A percentile compares a stretch with the other conserved stretches of the same genome.
These are phyloP conservation scores for Hiodon alosoides DNA, from an alignment of 2,113 vertebrate genomes.

Conservation along the genomic window DNA sequence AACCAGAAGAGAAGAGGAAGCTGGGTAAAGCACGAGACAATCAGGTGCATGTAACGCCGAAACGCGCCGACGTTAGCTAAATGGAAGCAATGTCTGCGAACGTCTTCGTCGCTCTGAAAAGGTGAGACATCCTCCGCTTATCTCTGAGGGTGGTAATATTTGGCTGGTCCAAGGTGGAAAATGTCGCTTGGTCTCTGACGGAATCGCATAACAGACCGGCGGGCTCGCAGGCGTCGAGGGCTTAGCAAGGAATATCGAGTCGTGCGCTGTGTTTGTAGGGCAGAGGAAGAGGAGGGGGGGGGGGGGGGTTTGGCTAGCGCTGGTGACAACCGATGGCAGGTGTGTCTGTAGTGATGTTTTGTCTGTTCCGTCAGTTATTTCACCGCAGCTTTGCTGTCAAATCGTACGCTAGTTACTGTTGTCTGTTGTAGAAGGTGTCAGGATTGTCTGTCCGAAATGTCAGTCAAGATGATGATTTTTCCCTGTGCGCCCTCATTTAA, in stretches of 20 bases:
- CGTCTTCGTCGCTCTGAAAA: slow-evolving; percentile 68
- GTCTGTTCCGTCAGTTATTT: too few species aligned
- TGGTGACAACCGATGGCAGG: too few species aligned
- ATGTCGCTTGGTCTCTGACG: background rate
- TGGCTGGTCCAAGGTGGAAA: background rate
- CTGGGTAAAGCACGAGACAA: background rate
- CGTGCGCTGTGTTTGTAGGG: background rate
- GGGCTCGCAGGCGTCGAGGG: background rate
- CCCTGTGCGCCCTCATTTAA: too few species aligned
- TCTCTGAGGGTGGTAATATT: slow-evolving; percentile 29
- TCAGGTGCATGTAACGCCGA: background rate
- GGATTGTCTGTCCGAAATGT: too few species aligned
- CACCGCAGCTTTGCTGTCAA: too few species aligned
- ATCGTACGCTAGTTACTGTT: too few species aligned
- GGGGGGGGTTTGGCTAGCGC: too few species aligned
- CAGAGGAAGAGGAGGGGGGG: background rate
- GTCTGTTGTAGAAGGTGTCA: too few species aligned
- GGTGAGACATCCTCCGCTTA: slow-evolving; percentile 53
- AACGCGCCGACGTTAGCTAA: slow-evolving; percentile 22
- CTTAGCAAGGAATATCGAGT: background rate
- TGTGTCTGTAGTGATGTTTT: too few species aligned
- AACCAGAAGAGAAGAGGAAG: background rate
- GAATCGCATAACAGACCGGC: background rate
- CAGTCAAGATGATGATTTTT: too few species aligned
- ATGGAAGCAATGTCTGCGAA: slow-evolving; percentile 71